phyloP scores from a whole-genome alignment of 2,797 vertebrate species.

The Hephaestus fuliginosus region DNA sequence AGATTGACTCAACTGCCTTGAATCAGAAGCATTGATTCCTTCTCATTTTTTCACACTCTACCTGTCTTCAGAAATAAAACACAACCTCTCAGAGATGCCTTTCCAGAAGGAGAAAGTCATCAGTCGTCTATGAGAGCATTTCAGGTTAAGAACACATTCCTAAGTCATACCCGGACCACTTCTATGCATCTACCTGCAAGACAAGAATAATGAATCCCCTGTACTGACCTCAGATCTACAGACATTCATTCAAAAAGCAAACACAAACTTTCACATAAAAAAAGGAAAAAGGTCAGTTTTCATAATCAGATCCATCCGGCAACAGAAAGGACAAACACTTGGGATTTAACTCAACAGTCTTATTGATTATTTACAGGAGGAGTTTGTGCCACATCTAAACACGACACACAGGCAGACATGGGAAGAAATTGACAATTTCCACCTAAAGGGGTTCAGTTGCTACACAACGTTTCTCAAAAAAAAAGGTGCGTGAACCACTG shows the following conservation, averaged over 20 bases:
- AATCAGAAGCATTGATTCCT: conserved; percentile 58
- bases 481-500: conserved; percentile 83
- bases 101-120: conserved; percentile 43
- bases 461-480: conserved; percentile 75
- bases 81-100: conserved; percentile 43
- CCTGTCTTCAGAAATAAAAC: conserved; percentile 46
- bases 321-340: conserved; percentile 78
- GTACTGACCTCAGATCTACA: conserved; percentile 37
- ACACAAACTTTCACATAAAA: conserved; percentile 49
- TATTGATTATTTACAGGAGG: conserved; percentile 80
- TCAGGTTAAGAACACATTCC: conserved; percentile 43
- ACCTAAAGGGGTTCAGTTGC: conserved; percentile 71
- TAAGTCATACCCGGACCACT: conserved; percentile 36
- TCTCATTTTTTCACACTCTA: conserved; percentile 35
- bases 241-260: conserved; percentile 51
- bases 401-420: conserved; percentile 58
- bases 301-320: conserved; percentile 59
- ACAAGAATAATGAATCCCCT: conserved; percentile 40
- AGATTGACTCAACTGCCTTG: conserved; percentile 65
- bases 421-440: conserved; percentile 31
- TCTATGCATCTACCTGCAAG: conserved; percentile 32
- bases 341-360: conserved; percentile 82
- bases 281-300: conserved; percentile 43
- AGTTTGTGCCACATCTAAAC: conserved; percentile 56
- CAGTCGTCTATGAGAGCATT: conserved; percentile 37